phyloP scores from a whole-genome alignment of 1,140 invertebrate genomes.

The Arion vulgaris region DNA sequence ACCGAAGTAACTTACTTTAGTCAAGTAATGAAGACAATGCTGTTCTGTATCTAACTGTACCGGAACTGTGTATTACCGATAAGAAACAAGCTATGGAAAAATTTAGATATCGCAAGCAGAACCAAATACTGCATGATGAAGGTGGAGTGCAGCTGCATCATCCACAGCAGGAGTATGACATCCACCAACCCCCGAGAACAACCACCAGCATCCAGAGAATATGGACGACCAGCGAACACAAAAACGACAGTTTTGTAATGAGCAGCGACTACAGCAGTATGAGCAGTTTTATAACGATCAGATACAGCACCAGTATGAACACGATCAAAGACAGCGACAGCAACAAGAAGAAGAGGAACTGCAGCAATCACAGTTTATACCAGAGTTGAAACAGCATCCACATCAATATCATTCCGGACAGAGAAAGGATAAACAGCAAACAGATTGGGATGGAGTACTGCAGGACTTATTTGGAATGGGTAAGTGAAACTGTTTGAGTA shows the following conservation, averaged over 20 bases:
- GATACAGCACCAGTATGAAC: not conserved
- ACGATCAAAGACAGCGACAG: not conserved
- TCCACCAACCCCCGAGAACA: not conserved
- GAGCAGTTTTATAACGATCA: slow-evolving; percentile 5
- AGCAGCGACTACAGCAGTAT: not conserved
- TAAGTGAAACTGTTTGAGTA: no score
- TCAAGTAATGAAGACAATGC: no score
- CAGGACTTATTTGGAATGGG: slow-evolving; percentile 51
- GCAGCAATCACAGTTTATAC: not conserved
- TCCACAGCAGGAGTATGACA: not conserved
- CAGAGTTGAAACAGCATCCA: not conserved
- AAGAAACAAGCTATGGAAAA: no score
- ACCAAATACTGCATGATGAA: not conserved
- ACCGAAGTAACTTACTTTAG: no score
- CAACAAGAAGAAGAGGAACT: not conserved
- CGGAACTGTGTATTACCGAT: not conserved
- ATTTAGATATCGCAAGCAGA: not conserved
- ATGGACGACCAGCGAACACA: not conserved
- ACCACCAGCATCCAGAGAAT: not conserved
- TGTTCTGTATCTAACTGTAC: no score
- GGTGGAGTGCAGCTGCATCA: not conserved
- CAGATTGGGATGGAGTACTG: slow-evolving; percentile 54
- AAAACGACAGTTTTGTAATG: not conserved
- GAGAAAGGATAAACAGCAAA: slow-evolving; percentile 26
- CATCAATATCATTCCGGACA: not conserved